Evolutionary conservation across 2,113 vertebrate species (phyloP).

Genomic region (Puffinus mauretanicus): DNA sequence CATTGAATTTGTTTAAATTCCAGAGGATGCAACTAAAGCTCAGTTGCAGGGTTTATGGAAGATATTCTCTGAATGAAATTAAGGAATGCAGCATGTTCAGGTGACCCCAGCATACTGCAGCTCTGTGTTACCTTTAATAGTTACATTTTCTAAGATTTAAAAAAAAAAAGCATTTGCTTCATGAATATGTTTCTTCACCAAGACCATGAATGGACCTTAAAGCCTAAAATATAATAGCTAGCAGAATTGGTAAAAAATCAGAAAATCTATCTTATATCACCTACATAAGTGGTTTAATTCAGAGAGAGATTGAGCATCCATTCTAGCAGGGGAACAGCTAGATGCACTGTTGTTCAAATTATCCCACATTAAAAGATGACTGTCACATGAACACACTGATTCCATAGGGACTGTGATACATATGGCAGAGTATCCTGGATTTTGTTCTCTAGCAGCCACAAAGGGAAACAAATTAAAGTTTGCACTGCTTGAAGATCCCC

Average conservation of each 20-base stretch:
- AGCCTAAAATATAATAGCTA: background rate
- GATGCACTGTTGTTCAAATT: background rate
- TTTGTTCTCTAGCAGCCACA: background rate
- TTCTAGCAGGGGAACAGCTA: background rate
- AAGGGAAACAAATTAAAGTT: background rate
- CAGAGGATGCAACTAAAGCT: background rate
- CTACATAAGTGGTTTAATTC: background rate
- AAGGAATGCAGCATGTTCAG: background rate
- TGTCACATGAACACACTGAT: background rate
- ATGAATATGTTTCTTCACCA: background rate
- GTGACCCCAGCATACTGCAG: background rate
- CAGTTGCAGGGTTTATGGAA: background rate
- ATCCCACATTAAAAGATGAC: background rate
- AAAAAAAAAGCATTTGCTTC: background rate
- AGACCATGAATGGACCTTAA: background rate
- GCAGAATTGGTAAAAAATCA: background rate
- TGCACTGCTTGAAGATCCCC: background rate
- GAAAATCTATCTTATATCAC: background rate
- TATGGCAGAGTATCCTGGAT: background rate
- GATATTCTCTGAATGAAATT: background rate
- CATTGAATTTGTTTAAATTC: background rate
- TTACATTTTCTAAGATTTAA: background rate
- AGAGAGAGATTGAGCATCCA: background rate
- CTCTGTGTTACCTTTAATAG: background rate
- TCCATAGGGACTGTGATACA: background rate